Base-by-base conservation (phyloP, 2,888 invertebrate genomes). In the Schizaphis graminum region DNA sequence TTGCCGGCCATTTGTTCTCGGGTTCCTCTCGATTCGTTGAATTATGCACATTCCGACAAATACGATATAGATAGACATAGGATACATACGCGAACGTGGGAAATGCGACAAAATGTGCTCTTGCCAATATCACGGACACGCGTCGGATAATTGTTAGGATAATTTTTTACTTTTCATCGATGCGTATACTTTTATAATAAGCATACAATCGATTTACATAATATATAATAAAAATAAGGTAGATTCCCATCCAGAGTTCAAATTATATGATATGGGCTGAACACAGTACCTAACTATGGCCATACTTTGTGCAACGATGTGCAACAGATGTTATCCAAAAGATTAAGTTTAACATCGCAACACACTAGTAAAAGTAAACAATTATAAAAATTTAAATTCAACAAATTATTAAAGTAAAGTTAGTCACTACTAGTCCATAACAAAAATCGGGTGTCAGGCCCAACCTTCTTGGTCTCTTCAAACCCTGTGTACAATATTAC, bases 41-140 rank as follows among this genome's bases (percentile, higher is more conserved):
- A 89, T 89, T 89, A 89, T 57, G 57, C 89, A 44, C 89, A 44
- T 89, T 89, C 89, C 57, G 89, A 89, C 89, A 28, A 35, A 44
- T 28, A 77, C 77, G 77, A 77, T 41, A 61, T 61, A 28, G 28
- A 57, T 28, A 57, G 28, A 11, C 28, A 28, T 28, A 77, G 16
- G 67, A 67, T n/a, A 57, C n/a, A 77, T 35, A 77, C 77, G 21
- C 35, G 21, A 77, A 77, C 35, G 77, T 77, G 77, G 77, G 35
- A 77, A 77, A 77, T 77, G n/a, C 26, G 47, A 47, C 86, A 47
- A 47, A 35, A 77, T 77, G 21, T 77, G 35, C 77, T 77, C 77
- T 77, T 35, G 77, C 77, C 35, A 35, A 77, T 77, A 77, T 77
- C 77, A 35, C 35, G 21, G 2, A 77, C 35, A 16, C 77, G 21